phyloP scores from a whole-genome alignment of 2,113 vertebrate species.

The Oryctolagus cuniculus region mOryCun1.1 NC_091444.1:35648501-35649000 shows the following conservation, averaged over 20 bases:
- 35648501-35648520: neutral
- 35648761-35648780: slow-evolving; percentile 70
- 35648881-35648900: slow-evolving; percentile 86
- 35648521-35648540: neutral
- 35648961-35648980: slow-evolving; percentile 17
- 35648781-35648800: slow-evolving; percentile 83
- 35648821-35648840: slow-evolving; percentile 82
- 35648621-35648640: neutral
- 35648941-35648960: slow-evolving; percentile 73
- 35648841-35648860: slow-evolving; percentile 86
- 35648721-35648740: slow-evolving; percentile 67
- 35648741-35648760: slow-evolving; percentile 67
- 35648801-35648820: slow-evolving; percentile 78
- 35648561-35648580: slow-evolving; percentile 70
- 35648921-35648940: slow-evolving; percentile 85
- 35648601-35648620: rapidly evolving
- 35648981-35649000: slow-evolving; percentile 86
- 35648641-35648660: neutral
- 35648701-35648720: neutral
- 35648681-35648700: neutral
- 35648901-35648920: slow-evolving; percentile 87
- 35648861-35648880: slow-evolving; percentile 88
- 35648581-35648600: slow-evolving; percentile 4
- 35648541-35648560: neutral
- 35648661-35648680: neutral